Percentiles rank a stretch among this genome's conserved stretches.
Conservation (phyloP, 2,113 vertebrate species). For the Empidonax traillii region DNA sequence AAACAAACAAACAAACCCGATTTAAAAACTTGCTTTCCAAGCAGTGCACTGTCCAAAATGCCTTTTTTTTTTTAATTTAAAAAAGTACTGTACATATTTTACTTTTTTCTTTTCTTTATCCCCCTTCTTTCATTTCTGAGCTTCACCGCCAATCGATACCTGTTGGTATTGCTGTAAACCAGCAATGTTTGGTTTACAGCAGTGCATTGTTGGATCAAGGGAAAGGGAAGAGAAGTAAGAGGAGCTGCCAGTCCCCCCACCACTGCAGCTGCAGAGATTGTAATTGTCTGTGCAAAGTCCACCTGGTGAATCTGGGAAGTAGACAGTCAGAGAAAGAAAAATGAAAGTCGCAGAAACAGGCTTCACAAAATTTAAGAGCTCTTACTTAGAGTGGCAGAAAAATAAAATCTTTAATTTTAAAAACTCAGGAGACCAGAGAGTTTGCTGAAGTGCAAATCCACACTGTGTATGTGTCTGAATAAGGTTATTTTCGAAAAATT, state of each 20-base stretch:
- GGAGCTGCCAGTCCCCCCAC: neutral
- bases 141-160: neutral
- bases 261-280: neutral
- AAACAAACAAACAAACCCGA: too few relatives aligned
- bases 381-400: neutral
- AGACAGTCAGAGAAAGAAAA: neutral
- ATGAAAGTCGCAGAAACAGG: neutral
- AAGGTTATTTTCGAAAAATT: neutral
- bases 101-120: neutral
- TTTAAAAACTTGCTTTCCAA: neutral
- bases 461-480: neutral
- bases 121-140: neutral
- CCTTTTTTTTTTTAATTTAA: neutral
- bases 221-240: neutral
- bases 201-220: neutral
- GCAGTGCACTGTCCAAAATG: neutral
- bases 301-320: constrained; percentile 25
- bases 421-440: neutral
- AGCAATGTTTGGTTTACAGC: neutral
- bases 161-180: neutral
- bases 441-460: neutral
- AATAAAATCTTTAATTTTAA: neutral
- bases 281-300: neutral
- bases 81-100: neutral
- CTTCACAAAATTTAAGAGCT: neutral